Percentiles rank a stretch among this genome's conserved stretches.
These are phyloP conservation scores for Cossypha dichroa DNA, from an alignment of 2,797 vertebrate species.

Conservation along the genomic window DNA sequence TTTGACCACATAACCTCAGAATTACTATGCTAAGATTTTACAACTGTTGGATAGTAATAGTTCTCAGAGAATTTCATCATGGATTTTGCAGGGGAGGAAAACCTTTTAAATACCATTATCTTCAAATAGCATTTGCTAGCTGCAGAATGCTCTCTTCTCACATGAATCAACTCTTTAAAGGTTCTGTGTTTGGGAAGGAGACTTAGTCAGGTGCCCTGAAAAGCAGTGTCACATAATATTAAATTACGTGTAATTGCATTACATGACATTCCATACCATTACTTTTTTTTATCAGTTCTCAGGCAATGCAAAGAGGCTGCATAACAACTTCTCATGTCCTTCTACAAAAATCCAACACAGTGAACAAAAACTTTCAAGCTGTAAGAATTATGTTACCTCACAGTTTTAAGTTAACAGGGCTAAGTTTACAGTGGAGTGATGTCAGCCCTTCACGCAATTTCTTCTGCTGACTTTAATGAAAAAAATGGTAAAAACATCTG, in stretches of 20 bases:
- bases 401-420: not conserved
- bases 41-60: not conserved
- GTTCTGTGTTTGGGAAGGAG: not conserved
- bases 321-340: not conserved
- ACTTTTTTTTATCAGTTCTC: not conserved
- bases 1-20: not conserved
- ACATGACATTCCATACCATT: not conserved
- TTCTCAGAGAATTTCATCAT: not conserved
- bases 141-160: not conserved
- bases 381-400: not conserved
- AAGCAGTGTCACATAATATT: not conserved
- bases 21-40: not conserved
- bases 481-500: not conserved
- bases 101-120: not conserved
- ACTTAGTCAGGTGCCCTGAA: not conserved
- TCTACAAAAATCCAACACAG: not conserved
- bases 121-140: not conserved
- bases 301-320: not conserved
- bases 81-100: not conserved
- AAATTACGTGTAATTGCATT: not conserved
- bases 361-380: not conserved
- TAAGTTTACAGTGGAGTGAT: not conserved
- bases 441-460: not conserved
- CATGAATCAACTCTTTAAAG: not conserved
- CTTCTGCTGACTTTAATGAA: not conserved